Evolutionary conservation across 2,888 invertebrate genomes (phyloP).

Genomic region (Mermis nigrescens): DNA sequence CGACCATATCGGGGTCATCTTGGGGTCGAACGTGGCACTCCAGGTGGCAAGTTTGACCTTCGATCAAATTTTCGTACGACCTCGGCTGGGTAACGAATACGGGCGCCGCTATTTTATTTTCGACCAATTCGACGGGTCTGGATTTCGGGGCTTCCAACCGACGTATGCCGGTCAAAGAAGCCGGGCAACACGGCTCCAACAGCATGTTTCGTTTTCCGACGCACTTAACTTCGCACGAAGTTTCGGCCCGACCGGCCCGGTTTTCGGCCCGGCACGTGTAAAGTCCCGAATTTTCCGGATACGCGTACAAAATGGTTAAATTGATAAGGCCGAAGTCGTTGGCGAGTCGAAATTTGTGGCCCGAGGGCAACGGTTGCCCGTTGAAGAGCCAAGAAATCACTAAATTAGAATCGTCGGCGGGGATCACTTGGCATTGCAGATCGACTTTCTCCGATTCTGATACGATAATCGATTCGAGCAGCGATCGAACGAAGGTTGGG

Average conservation of each 20-base stretch:
- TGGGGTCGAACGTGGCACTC: slow-evolving; percentile 85
- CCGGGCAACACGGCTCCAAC: slow-evolving; percentile 74
- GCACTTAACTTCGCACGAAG: slow-evolving; percentile 43
- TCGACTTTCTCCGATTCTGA: slow-evolving; percentile 37
- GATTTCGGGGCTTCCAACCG: slow-evolving; percentile 49
- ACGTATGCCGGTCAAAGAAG: slow-evolving; percentile 73
- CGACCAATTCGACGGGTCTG: slow-evolving; percentile 48
- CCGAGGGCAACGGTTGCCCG: slow-evolving; percentile 53
- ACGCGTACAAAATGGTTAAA: slow-evolving; percentile 78
- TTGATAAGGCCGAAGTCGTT: slow-evolving; percentile 94
- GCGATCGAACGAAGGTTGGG: slow-evolving; percentile 8
- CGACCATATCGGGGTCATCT: slow-evolving; percentile 86
- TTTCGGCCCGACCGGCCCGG: slow-evolving; percentile 76
- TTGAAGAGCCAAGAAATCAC: slow-evolving; percentile 53
- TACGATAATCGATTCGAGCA: slow-evolving; percentile 20
- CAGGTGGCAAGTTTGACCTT: slow-evolving; percentile 69
- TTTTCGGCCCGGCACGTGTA: slow-evolving; percentile 88
- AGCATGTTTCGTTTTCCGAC: slow-evolving; percentile 38
- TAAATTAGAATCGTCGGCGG: slow-evolving; percentile 37
- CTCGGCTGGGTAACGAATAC: slow-evolving; percentile 60
- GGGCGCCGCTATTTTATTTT: slow-evolving; percentile 59
- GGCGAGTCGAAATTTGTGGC: slow-evolving; percentile 64
- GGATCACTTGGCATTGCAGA: slow-evolving; percentile 37
- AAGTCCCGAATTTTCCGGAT: slow-evolving; percentile 87
- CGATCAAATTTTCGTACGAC: slow-evolving; percentile 57